Evolutionary conservation across 2,888 invertebrate species (phyloP).

Genomic region (Agonopterix heracliana): DNA sequence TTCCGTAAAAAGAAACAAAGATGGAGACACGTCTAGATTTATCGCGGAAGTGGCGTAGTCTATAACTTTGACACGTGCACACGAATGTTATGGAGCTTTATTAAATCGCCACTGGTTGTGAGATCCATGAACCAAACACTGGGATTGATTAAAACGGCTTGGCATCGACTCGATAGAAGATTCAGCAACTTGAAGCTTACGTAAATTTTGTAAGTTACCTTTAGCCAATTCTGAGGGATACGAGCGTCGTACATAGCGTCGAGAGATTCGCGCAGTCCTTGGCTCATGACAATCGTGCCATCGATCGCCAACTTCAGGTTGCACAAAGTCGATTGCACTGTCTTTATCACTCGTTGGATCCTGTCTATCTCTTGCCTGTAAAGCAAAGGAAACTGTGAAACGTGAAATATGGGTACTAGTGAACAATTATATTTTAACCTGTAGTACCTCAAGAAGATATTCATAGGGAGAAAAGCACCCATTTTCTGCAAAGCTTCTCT

Average conservation of each 20-base stretch:
- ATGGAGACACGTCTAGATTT: no score
- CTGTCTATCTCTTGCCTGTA: constrained; percentile 85
- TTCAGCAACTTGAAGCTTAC: no score
- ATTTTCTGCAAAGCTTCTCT: constrained; percentile 91
- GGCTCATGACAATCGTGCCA: constrained; percentile 98
- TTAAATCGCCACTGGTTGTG: no score
- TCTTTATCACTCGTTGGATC: constrained; percentile 90
- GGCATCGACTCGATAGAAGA: no score
- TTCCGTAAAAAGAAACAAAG: no score
- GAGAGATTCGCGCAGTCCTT: constrained; percentile 88
- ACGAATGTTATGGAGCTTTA: no score
- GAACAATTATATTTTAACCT: no score
- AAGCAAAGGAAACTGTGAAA: constrained; percentile 6
- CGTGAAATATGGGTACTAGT: no score
- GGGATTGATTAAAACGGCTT: no score
- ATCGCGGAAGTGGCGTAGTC: no score
- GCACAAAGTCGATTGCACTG: constrained; percentile 86
- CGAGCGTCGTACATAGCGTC: constrained; percentile 98
- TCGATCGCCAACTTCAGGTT: constrained; percentile 97
- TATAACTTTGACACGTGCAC: no score
- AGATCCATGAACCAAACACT: no score
- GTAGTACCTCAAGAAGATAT: constrained; percentile 87
- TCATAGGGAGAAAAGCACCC: constrained; percentile 96
- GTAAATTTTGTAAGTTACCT: constrained; percentile 68
- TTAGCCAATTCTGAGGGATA: constrained; percentile 94